phyloP scores from a whole-genome alignment of 2,888 invertebrate species.

The Apamea sordens region DNA sequence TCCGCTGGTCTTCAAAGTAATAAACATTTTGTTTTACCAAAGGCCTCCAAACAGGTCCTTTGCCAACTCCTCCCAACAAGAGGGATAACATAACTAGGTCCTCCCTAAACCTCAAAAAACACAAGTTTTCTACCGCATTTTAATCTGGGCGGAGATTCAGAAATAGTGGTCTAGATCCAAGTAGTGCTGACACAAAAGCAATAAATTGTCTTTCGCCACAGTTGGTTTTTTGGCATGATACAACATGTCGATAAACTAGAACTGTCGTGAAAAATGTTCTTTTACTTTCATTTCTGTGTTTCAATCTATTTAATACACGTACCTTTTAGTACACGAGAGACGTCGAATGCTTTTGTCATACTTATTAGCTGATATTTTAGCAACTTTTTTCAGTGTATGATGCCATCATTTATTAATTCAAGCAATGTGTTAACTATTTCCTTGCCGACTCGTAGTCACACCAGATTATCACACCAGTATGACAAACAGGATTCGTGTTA shows the following conservation, averaged over 20 bases:
- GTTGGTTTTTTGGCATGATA: conserved; percentile 52
- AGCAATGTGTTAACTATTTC: not conserved
- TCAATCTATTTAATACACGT: not conserved
- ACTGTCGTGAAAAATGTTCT: conserved; percentile 1
- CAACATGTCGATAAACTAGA: conserved; percentile 27
- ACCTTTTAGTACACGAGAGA: not conserved
- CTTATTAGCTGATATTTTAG: not conserved
- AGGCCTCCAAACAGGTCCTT: not conserved
- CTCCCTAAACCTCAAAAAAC: not conserved
- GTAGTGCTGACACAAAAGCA: conserved; percentile 19
- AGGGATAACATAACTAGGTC: not conserved
- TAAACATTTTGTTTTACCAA: not conserved
- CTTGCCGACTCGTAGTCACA: too few relatives aligned
- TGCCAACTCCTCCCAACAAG: not conserved
- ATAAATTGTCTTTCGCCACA: conserved; percentile 33
- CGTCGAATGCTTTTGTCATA: not conserved
- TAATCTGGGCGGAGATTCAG: not conserved
- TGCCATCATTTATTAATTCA: not conserved
- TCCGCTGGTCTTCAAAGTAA: not conserved
- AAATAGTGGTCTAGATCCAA: conserved; percentile 10
- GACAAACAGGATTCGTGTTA: too few relatives aligned
- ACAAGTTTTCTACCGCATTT: not conserved
- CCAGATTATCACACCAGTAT: too few relatives aligned
- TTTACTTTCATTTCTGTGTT: not conserved
- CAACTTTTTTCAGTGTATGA: not conserved